Base-by-base conservation (phyloP, 2,113 vertebrate genomes). In the Misgurnus anguillicaudatus region DNA sequence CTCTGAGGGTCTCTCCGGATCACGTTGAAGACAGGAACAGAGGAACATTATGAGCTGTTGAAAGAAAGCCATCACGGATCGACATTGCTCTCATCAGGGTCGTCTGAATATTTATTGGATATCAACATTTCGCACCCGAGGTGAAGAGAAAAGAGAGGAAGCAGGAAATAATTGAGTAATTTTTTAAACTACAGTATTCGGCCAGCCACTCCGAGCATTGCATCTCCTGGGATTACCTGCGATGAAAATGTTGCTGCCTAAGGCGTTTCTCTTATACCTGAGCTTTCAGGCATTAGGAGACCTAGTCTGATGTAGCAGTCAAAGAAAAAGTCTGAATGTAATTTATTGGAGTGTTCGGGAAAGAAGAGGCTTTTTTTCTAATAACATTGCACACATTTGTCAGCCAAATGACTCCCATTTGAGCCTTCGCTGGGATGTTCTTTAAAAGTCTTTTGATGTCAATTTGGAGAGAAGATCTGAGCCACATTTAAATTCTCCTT, bases 381-480 rank as follows among this genome's bases (percentile, higher is more conserved):
- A 31, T n/a, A 42, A 13, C 48, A 72, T n/a, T 9, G 17, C 60
- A 65, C 69, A 45, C 14, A 60, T 64, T 65, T 75, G 38, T 67
- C 70, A 60, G 53, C 79, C 51, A 58, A 57, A 74, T 67, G 51
- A 39, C 21, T 65, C 39, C 53, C 55, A 39, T 65, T 8, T 24
- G 38, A 65, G 53, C 71, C 53, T 36, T 57, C 6, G 48, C 41
- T 60, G 53, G 45, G 41, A 21, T 73, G 7, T 16, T 45, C 71
- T 73, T 73, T 60, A 38, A 80, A 57, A 47, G 24, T 31, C 60
- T 55, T 89, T 88, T 89, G 84, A 86, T 17, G 79, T 90, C 87
- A 87, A 90, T 86, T 85, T 91, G 88, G 70, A 86, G 84, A 81
- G 69, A 85, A 3, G 17, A 69, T 85, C 75, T 85, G 62, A 87